Conservation (phyloP, 2,888 invertebrate species). For the Aspidapion aeneum region DNA sequence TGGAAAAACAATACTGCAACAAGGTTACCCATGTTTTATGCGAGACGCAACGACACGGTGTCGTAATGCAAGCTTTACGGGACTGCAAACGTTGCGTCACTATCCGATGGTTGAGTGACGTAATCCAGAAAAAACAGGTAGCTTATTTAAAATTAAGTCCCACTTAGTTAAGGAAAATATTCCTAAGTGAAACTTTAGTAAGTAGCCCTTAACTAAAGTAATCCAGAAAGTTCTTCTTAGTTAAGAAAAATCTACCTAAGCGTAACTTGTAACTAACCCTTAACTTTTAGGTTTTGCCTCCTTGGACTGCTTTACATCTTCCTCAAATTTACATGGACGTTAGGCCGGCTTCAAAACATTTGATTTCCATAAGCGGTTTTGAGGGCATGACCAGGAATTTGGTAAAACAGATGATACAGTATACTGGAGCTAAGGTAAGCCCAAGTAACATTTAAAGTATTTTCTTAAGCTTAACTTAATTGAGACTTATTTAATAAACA, state of each 20-base stretch:
- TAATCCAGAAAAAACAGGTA: slow-evolving; percentile 75
- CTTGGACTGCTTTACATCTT: slow-evolving; percentile 92
- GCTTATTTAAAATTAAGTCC: background rate
- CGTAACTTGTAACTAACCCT: no score
- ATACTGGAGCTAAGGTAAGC: slow-evolving; percentile 80
- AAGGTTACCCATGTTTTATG: slow-evolving; percentile 91
- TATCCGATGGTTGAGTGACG: slow-evolving; percentile 89
- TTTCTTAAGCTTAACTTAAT: background rate
- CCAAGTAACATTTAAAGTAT: slow-evolving; percentile 20
- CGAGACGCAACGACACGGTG: slow-evolving; percentile 85
- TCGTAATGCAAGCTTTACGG: slow-evolving; percentile 78
- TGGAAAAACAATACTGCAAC: slow-evolving; percentile 79
- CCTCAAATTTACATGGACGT: slow-evolving; percentile 64
- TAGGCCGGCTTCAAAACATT: slow-evolving; percentile 70
- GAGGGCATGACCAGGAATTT: slow-evolving; percentile 79
- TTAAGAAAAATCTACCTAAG: no score
- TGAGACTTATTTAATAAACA: background rate
- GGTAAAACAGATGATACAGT: slow-evolving; percentile 79
- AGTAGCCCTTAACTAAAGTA: no score
- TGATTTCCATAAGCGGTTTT: slow-evolving; percentile 87
- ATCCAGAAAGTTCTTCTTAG: no score
- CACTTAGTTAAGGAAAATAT: no score
- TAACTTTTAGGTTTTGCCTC: slow-evolving; percentile 72
- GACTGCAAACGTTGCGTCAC: slow-evolving; percentile 74
- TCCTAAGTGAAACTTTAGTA: no score